phyloP scores from a whole-genome alignment of 2,797 vertebrate genomes.

The Merluccius polli region DNA sequence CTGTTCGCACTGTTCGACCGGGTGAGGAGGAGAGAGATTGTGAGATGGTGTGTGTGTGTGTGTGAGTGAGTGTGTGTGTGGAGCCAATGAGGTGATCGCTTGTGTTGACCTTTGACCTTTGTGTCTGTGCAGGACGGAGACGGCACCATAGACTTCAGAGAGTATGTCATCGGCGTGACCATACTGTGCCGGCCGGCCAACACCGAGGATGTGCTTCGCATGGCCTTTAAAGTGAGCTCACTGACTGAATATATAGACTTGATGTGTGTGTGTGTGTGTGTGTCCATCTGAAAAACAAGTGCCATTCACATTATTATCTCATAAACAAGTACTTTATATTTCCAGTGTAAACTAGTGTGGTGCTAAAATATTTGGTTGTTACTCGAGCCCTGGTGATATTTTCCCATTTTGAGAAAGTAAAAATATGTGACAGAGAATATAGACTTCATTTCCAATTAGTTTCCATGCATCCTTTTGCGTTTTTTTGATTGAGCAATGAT shows the following conservation, averaged over 20 bases:
- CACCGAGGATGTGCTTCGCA: constrained; percentile 88
- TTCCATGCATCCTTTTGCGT: no score
- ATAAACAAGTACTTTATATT: background rate
- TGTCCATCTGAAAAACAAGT: background rate
- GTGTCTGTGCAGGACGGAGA: constrained; percentile 78
- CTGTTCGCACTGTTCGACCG: constrained; percentile 93
- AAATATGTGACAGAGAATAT: no score
- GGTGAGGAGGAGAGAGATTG: constrained; percentile 69
- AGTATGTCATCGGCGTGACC: constrained; percentile 97
- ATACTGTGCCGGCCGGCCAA: constrained; percentile 92
- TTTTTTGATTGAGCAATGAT: background rate
- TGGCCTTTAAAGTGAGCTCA: constrained; percentile 87
- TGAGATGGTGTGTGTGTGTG: background rate
- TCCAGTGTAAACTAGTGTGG: no score
- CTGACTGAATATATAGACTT: background rate
- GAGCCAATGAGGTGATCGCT: background rate
- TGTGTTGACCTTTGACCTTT: constrained; percentile 1
- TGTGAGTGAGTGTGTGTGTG: background rate
- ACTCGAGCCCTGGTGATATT: background rate
- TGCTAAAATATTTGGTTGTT: no score
- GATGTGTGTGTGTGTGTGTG: background rate
- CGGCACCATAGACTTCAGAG: constrained; percentile 95
- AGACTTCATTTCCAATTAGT: no score
- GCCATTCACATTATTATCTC: no score
- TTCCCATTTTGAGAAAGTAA: background rate